Evolutionary conservation across 2,113 vertebrate species (phyloP), one percentile per base, ranked within the genome.

Genomic region (Chelonoidis abingdonii): DNA sequence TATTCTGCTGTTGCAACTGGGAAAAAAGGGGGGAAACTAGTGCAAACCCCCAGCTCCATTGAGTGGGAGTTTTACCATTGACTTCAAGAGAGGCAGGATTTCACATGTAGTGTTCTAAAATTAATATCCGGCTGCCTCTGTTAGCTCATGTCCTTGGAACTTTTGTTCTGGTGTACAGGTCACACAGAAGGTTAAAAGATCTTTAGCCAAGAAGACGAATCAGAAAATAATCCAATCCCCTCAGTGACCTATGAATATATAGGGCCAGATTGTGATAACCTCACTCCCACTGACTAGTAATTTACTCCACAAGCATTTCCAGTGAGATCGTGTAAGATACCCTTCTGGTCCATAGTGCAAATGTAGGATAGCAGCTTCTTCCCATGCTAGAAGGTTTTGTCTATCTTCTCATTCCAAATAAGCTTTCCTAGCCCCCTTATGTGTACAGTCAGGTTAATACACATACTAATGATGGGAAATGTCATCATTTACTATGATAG

Each of bases 371-470:
- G 21, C 35, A 88, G 89, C 47, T 12, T 3, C 27, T 17, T 3
- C 3, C 27, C 24, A 4, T 17, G 38, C 72, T 3, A n/a, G 17
- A 3, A 56, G 78, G 54, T 29, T 86, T 84, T 87, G 81, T 44
- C 56, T 53, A 72, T 6, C 35, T 2, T 1, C 56, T 80, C 52
- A 56, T 57, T 3, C 5, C n/a, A 76, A 44, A 59, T 19, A 3
- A 19, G 5, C 25, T n/a, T 22, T 65, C 21, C 89, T 57, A 25
- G 0, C 7, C 0, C 22, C 41, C 31, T 3, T 3, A 3, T 8
- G 16, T 11, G 1, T 0, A 0, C 29, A 17, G 0, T 0, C 2
- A 25, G 56, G 52, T 31, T 89, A 38, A 2, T 1, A 8, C 3
- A 17, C 52, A 1, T 69, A 54, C 6, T 50, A 31, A 38, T n/a